Conservation (phyloP, 1,140 invertebrate species). For the Palaemon carinicauda region DNA sequence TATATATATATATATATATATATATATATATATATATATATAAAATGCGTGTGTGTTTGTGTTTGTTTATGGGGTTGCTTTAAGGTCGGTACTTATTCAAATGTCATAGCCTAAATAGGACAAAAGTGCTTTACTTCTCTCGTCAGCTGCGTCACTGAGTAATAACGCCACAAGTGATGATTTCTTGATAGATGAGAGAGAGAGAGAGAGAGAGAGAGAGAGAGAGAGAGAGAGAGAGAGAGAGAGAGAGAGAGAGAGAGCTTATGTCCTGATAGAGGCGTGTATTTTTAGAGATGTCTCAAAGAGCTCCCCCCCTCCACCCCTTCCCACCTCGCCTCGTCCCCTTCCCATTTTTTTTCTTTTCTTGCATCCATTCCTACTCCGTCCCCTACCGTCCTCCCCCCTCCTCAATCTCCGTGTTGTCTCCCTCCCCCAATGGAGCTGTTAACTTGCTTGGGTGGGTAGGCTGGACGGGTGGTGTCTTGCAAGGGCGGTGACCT, state of each 20-base stretch:
- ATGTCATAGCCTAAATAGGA: too few species aligned
- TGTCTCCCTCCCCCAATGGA: neutral
- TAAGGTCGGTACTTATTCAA: too few species aligned
- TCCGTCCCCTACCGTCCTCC: neutral
- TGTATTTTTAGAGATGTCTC: neutral
- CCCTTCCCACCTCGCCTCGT: neutral
- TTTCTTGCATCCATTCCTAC: neutral
- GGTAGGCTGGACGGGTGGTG: too few species aligned
- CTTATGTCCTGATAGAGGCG: neutral
- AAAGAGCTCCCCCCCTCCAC: neutral
- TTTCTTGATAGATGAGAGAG: neutral
- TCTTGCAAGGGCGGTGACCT: too few species aligned
- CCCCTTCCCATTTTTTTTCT: neutral
- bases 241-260: neutral
- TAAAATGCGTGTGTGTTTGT: too few species aligned
- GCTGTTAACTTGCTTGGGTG: too few species aligned
- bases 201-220: slow-evolving; percentile 25
- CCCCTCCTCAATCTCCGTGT: neutral
- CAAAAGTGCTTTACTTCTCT: too few species aligned
- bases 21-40: too few species aligned
- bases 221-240: slow-evolving; percentile 11
- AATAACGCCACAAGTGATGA: neutral
- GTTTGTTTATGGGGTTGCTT: too few species aligned
- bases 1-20: too few species aligned
- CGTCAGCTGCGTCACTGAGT: too few species aligned